Base-by-base conservation (phyloP, 2,797 vertebrate genomes). In the Phaenicophaeus curvirostris region DNA sequence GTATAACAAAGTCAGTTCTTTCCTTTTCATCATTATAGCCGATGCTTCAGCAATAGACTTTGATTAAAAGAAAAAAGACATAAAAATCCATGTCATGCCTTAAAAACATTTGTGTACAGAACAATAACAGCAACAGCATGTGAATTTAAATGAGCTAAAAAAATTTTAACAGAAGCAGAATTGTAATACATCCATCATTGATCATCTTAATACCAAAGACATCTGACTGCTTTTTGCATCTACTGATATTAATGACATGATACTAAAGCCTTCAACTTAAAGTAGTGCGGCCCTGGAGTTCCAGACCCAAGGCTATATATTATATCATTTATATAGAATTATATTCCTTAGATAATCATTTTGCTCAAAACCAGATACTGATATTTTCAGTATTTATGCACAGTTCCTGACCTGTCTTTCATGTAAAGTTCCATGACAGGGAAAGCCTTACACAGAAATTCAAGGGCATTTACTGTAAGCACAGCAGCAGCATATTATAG, bases 61-160 rank as follows among this genome's bases (percentile, higher is more conserved):
- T 91, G 51, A 62, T 72, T 75, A 68, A 85, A 95, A 93, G 90
- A 68, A 25, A 25, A 78, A n/a, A 61, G 67, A 33, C 27, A 68
- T 15, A 75, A 73, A 79, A 83, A 6, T 46, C 11, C 39, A 69
- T 18, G 76, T 87, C 82, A 59, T 75, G 53, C 80, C 58, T 85
- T 72, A 92, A 87, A 87, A 92, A 78, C 4, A 63, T 75, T 93
- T 90, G 50, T 72, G 58, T 78, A 84, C 18, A 90, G 42, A 93
- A 92, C 20, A 87, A 25, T 37, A 87, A 61, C 58, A 86, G 37
- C 63, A 88, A 94, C 94, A 91, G 71, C 93, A 89, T 94, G 85
- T 92, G 88, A 57, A 96, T 93, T 86, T 90, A 94, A 93, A 94
- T 28, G 61, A 95, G 76, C 81, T 90, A 86, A 71, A 81, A 90